Evolutionary conservation across 2,888 invertebrate genomes (phyloP).

Genomic region (Pemphredon lugubris): DNA sequence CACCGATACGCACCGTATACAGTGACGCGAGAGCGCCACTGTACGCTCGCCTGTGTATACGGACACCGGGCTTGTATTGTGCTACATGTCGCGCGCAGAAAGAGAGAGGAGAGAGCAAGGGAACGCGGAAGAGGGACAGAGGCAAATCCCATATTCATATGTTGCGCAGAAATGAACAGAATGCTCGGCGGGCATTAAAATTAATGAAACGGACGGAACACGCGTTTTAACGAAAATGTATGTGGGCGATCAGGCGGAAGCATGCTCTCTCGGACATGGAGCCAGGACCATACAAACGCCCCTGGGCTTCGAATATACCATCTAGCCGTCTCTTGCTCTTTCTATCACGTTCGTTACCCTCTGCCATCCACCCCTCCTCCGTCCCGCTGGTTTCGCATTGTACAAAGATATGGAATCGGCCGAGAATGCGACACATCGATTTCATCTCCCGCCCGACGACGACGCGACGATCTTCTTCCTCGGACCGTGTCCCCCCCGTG

Average conservation of each 20-base stretch:
- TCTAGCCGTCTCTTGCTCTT: slow-evolving; percentile 38
- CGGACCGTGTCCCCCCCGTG: not conserved
- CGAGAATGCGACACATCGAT: not conserved
- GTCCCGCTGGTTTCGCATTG: not conserved
- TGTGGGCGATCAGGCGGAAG: slow-evolving; percentile 78
- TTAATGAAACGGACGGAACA: slow-evolving; percentile 79
- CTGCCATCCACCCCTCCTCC: not conserved
- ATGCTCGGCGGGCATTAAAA: slow-evolving; percentile 77
- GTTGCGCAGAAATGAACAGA: slow-evolving; percentile 77
- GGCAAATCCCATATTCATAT: slow-evolving; percentile 71
- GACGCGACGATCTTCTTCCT: not conserved
- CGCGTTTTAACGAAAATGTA: slow-evolving; percentile 78
- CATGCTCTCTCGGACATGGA: slow-evolving; percentile 59
- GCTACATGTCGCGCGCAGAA: slow-evolving; percentile 41
- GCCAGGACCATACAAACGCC: slow-evolving; percentile 50
- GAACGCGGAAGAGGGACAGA: slow-evolving; percentile 23
- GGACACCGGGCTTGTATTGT: slow-evolving; percentile 18
- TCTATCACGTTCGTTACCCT: slow-evolving; percentile 26
- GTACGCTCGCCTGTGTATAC: slow-evolving; percentile 1
- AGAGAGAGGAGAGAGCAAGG: slow-evolving; percentile 20
- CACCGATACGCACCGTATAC: slow-evolving; percentile 10
- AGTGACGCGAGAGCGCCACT: not conserved
- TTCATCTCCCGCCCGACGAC: not conserved
- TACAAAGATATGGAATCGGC: slow-evolving; percentile 1
- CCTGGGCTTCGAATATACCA: slow-evolving; percentile 46